These are phyloP conservation scores for Cancer borealis DNA, from an alignment of 2,888 invertebrate species.

Conservation along the genomic window DNA sequence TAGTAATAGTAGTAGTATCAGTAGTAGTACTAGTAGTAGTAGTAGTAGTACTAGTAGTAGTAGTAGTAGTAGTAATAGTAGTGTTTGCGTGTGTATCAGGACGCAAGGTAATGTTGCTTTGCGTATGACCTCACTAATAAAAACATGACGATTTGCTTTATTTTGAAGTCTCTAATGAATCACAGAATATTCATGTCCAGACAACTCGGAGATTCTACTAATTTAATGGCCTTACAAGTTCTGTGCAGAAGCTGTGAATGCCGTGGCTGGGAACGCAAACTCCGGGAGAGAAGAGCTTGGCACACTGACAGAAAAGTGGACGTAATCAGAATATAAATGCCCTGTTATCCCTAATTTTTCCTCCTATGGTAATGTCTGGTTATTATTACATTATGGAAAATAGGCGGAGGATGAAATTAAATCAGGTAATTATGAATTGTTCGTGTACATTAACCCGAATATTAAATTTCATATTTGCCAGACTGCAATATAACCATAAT, in stretches of 20 bases:
- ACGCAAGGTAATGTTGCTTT: not conserved
- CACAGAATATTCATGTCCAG: slow-evolving; percentile 17
- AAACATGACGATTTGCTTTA: not conserved
- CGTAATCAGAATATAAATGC: slow-evolving; percentile 14
- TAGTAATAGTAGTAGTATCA: not conserved
- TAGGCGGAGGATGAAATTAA: slow-evolving; percentile 7
- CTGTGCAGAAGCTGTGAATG: not conserved
- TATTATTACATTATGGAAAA: slow-evolving; percentile 5
- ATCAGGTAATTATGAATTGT: slow-evolving; percentile 5
- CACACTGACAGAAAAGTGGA: not conserved
- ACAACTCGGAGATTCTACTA: not conserved
- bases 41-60: not conserved
- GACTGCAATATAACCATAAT: not conserved
- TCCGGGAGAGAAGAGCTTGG: not conserved
- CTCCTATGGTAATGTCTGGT: slow-evolving; percentile 5
- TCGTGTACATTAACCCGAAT: not conserved
- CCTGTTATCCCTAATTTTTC: not conserved
- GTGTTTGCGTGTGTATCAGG: not conserved
- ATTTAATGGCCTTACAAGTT: slow-evolving; percentile 18
- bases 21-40: not conserved
- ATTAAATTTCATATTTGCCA: not conserved
- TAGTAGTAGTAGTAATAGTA: not conserved
- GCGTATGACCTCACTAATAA: not conserved
- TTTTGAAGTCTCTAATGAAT: not conserved
- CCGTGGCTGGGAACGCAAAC: not conserved